These are phyloP conservation scores for Spea hammondii DNA, from an alignment of 2,797 vertebrate species.

Conservation along the genomic window DNA sequence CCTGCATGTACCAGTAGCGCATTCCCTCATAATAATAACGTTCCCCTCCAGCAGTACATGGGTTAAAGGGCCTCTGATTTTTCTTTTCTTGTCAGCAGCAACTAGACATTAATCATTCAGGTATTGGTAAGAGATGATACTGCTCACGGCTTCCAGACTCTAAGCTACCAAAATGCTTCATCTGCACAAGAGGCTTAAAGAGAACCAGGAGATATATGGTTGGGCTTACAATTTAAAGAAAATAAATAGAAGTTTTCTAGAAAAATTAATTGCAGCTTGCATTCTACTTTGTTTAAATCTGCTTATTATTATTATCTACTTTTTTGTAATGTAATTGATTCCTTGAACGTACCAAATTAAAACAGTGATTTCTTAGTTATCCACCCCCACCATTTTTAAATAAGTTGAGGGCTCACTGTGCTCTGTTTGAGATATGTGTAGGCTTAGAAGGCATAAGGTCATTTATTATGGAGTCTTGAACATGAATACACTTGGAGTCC, in stretches of 20 bases:
- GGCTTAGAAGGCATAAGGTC: too few relatives aligned
- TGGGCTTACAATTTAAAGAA: not conserved
- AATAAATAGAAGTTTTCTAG: not conserved
- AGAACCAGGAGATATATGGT: constrained; percentile 2
- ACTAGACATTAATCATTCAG: constrained; percentile 40
- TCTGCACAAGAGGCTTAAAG: constrained; percentile 19
- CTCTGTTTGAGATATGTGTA: too few relatives aligned
- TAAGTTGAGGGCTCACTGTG: too few relatives aligned
- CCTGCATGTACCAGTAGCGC: not conserved
- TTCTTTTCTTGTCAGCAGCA: constrained; percentile 8
- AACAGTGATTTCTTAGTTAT: too few relatives aligned
- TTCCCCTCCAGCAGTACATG: not conserved
- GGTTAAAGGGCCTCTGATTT: constrained; percentile 21
- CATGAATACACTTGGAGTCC: too few relatives aligned
- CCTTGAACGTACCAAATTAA: too few relatives aligned
- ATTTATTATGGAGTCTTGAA: too few relatives aligned
- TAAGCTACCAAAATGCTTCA: constrained; percentile 32
- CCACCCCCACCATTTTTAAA: too few relatives aligned
- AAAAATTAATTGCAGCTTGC: too few relatives aligned
- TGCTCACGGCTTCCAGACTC: constrained; percentile 1
- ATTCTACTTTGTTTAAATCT: too few relatives aligned
- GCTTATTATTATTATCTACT: too few relatives aligned
- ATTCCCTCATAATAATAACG: not conserved
- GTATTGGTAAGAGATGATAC: constrained; percentile 26
- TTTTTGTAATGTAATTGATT: too few relatives aligned